phyloP scores from a whole-genome alignment of 2,113 vertebrate genomes.

The Pantherophis guttatus region DNA sequence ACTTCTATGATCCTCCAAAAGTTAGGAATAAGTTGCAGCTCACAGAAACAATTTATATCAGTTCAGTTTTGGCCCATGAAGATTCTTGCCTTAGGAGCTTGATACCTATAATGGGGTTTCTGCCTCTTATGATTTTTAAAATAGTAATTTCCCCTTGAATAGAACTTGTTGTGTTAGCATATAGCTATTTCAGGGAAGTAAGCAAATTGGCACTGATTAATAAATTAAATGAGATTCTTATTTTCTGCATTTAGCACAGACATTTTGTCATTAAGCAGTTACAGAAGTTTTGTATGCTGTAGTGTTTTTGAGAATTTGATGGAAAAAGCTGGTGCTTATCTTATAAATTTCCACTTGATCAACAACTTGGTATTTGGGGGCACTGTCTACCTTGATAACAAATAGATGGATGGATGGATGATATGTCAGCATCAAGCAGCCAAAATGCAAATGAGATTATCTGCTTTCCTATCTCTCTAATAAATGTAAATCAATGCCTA shows the following conservation, averaged over 20 bases:
- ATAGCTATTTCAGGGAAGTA: slow-evolving; percentile 53
- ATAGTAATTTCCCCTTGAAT: slow-evolving; percentile 36
- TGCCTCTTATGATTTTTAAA: slow-evolving; percentile 51
- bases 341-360: slow-evolving; percentile 48
- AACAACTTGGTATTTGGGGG: slow-evolving; percentile 51
- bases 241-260: slow-evolving; percentile 58
- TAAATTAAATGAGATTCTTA: slow-evolving; percentile 52
- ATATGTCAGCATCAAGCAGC: slow-evolving; percentile 30
- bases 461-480: slow-evolving; percentile 41
- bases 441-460: slow-evolving; percentile 37
- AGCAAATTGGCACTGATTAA: slow-evolving; percentile 60
- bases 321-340: slow-evolving; percentile 47
- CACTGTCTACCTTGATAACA: slow-evolving; percentile 38
- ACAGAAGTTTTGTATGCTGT: slow-evolving; percentile 44
- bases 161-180: slow-evolving; percentile 53
- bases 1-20: background rate
- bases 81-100: slow-evolving; percentile 30
- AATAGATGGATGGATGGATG: background rate
- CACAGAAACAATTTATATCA: background rate
- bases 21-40: background rate
- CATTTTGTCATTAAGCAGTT: slow-evolving; percentile 57
- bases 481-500: slow-evolving; percentile 38
- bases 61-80: background rate
- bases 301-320: slow-evolving; percentile 50
- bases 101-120: slow-evolving; percentile 36